Conservation (phyloP, 2,888 invertebrate species). For the Acronicta alni region DNA sequence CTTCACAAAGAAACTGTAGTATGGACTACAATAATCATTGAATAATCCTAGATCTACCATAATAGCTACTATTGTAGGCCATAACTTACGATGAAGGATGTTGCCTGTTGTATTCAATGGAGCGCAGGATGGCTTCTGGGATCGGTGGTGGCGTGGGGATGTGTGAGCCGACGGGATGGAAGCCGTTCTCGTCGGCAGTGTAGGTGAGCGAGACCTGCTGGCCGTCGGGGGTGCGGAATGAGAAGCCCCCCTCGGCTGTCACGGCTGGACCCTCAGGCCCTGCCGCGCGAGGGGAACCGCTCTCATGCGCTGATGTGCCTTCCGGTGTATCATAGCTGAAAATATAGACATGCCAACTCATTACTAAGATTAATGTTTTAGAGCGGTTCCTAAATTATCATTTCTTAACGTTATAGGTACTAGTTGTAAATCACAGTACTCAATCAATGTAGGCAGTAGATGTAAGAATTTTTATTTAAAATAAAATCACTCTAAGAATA, state of each 20-base stretch:
- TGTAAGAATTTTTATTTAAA: too few species aligned
- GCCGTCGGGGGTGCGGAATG: slow-evolving; percentile 91
- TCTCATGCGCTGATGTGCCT: slow-evolving; percentile 90
- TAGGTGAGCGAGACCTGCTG: slow-evolving; percentile 90
- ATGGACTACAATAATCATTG: too few species aligned
- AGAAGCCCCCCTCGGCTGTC: slow-evolving; percentile 91
- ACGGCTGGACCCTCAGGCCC: slow-evolving; percentile 88
- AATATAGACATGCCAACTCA: slow-evolving; percentile 1
- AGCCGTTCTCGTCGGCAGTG: slow-evolving; percentile 92
- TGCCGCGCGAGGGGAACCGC: slow-evolving; percentile 88
- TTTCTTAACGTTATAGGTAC: too few species aligned
- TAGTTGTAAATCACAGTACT: too few species aligned
- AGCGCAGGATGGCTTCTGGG: slow-evolving; percentile 88
- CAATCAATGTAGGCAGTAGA: too few species aligned
- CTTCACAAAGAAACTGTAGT: too few species aligned
- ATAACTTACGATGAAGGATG: slow-evolving; percentile 72
- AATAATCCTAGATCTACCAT: too few species aligned
- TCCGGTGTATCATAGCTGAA: slow-evolving; percentile 91
- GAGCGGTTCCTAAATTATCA: too few species aligned
- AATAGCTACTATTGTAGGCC: too few species aligned
- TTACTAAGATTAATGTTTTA: too few species aligned
- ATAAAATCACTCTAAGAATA: too few species aligned
- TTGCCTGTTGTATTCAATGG: slow-evolving; percentile 81
- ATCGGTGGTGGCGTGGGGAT: slow-evolving; percentile 90
- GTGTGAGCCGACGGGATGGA: slow-evolving; percentile 90